phyloP scores from a whole-genome alignment of 2,113 vertebrate species.

The Phalacrocorax carbo region DNA sequence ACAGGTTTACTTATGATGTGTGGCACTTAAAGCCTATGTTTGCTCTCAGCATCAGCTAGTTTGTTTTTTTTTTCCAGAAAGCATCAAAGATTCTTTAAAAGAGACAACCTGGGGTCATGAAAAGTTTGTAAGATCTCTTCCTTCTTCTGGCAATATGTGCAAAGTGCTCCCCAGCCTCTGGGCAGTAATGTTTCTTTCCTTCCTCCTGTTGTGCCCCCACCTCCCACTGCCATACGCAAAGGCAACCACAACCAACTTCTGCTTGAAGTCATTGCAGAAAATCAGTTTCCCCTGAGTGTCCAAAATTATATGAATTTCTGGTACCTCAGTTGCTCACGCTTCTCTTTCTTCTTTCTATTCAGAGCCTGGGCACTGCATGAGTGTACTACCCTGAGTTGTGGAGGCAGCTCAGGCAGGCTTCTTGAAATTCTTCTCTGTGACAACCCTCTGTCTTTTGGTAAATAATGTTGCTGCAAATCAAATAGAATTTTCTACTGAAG shows the following conservation, averaged over 20 bases:
- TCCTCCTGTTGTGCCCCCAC: neutral
- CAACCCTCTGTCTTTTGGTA: neutral
- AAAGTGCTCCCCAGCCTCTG: neutral
- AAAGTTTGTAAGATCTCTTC: neutral
- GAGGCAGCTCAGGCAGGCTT: neutral
- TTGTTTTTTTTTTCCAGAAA: neutral
- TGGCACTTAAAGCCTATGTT: neutral
- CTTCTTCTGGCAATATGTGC: neutral
- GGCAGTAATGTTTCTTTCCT: neutral
- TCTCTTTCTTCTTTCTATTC: neutral
- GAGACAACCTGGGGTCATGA: neutral
- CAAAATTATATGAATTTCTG: neutral
- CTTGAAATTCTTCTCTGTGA: neutral
- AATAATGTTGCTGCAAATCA: neutral
- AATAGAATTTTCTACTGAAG: neutral
- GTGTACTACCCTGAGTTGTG: neutral
- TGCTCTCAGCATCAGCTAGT: neutral
- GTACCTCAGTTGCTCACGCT: neutral
- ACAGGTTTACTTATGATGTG: neutral
- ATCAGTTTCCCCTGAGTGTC: neutral
- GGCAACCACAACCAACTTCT: neutral
- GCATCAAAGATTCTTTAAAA: neutral
- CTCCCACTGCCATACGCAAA: accelerated
- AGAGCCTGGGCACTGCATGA: neutral
- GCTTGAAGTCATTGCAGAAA: neutral